Percentiles rank a stretch among this genome's conserved stretches.
These are phyloP conservation scores for Phalera bucephala DNA, from an alignment of 2,888 invertebrate genomes.

Conservation along the genomic window DNA sequence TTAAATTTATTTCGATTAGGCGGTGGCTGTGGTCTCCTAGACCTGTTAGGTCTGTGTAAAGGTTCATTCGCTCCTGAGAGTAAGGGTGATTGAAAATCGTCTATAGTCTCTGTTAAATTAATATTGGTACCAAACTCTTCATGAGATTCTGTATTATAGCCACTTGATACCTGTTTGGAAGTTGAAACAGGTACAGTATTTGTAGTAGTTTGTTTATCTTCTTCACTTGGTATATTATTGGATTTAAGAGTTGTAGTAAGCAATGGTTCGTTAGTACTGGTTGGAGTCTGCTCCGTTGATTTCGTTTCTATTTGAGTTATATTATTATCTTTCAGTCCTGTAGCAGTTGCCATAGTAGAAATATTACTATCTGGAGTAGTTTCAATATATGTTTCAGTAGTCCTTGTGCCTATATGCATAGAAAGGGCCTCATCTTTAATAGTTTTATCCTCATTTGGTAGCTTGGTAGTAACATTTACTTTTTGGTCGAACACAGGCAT, in stretches of 20 bases:
- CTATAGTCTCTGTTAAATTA: slow-evolving; percentile 46
- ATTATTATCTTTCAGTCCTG: slow-evolving; percentile 3
- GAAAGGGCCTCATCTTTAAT: slow-evolving; percentile 10
- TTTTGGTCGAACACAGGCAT: slow-evolving; percentile 45
- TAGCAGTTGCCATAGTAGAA: slow-evolving; percentile 4
- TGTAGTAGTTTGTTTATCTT: slow-evolving; percentile 2
- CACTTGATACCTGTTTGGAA: slow-evolving; percentile 12
- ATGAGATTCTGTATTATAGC: slow-evolving; percentile 17
- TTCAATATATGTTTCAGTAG: slow-evolving; percentile 10
- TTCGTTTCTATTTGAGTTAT: slow-evolving; percentile 11
- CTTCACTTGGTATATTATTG: slow-evolving; percentile 8
- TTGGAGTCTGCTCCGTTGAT: slow-evolving; percentile 10
- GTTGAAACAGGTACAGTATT: slow-evolving; percentile 5
- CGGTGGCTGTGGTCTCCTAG: slow-evolving; percentile 61
- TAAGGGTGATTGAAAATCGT: slow-evolving; percentile 71
- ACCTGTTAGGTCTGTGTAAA: slow-evolving; percentile 62
- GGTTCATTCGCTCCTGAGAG: slow-evolving; percentile 73
- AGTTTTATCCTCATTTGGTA: slow-evolving; percentile 6
- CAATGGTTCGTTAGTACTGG: slow-evolving; percentile 14
- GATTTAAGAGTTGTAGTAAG: slow-evolving; percentile 7
- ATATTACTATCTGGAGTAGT: slow-evolving; percentile 14
- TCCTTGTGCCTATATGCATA: slow-evolving; percentile 9
- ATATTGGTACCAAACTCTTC: slow-evolving; percentile 33
- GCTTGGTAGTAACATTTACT: slow-evolving; percentile 2
- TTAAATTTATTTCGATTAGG: slow-evolving; percentile 72